Percentiles rank a stretch among this genome's conserved stretches.
These are phyloP conservation scores for Dysmachus trigonus DNA, from an alignment of 2,888 invertebrate species.

Conservation along the genomic window DNA sequence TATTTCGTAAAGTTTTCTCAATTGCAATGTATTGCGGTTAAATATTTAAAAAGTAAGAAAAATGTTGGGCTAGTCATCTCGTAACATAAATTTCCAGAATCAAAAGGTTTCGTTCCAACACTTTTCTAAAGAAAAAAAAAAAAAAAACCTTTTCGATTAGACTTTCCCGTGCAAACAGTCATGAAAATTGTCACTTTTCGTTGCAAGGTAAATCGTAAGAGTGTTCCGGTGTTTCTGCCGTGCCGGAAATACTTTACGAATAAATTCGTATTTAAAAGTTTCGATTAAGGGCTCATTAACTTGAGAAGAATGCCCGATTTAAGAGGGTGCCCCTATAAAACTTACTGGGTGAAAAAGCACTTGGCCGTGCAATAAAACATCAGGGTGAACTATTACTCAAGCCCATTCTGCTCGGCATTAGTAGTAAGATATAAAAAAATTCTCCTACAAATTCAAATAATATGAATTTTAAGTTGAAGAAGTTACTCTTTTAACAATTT, in stretches of 20 bases:
- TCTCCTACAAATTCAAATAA: not conserved
- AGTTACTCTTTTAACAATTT: not conserved
- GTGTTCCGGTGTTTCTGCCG: not conserved
- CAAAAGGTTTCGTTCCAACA: not conserved
- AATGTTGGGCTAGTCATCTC: not conserved
- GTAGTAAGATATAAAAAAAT: not conserved
- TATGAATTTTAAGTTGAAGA: not conserved
- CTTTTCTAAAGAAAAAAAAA: not conserved
- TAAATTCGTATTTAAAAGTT: not conserved
- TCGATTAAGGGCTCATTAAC: not conserved
- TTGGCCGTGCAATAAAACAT: not conserved
- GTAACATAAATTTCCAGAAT: not conserved
- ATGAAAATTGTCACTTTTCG: not conserved
- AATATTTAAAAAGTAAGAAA: not conserved
- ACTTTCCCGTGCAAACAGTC: not conserved
- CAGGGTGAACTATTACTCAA: not conserved
- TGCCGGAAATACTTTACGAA: not conserved
- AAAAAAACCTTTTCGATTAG: not conserved
- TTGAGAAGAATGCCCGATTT: not conserved
- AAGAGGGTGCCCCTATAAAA: not conserved
- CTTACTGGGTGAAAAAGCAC: not conserved
- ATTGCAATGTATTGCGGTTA: too few relatives aligned
- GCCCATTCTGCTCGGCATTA: not conserved
- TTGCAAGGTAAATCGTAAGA: not conserved
- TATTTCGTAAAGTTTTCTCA: too few relatives aligned